These are phyloP conservation scores for Seriola aureovittata DNA, from an alignment of 2,113 vertebrate species.

Conservation along the genomic window DNA sequence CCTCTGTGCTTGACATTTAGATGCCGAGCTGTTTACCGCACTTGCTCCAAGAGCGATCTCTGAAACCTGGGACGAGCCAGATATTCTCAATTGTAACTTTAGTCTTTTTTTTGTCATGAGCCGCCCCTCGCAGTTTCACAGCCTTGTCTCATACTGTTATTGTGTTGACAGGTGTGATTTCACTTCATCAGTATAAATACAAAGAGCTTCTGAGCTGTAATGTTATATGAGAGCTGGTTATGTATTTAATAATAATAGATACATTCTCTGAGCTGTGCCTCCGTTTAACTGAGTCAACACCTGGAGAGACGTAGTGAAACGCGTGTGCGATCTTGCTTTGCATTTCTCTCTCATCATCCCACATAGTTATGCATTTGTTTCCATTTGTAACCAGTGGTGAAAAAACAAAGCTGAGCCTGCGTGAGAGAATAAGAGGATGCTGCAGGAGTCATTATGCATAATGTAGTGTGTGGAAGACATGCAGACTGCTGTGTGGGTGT, in stretches of 20 bases:
- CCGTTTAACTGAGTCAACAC: background rate
- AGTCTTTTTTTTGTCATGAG: background rate
- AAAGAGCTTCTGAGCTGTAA: background rate
- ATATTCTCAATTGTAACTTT: constrained; percentile 3
- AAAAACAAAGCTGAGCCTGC: background rate
- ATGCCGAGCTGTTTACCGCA: constrained; percentile 12
- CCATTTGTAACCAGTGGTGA: background rate
- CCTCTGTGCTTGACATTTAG: background rate
- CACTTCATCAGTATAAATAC: background rate
- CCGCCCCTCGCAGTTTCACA: background rate
- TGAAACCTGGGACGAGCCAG: background rate
- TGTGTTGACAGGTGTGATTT: background rate
- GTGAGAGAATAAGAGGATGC: background rate
- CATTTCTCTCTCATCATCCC: constrained; percentile 12
- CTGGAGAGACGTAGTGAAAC: background rate
- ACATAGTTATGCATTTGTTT: constrained; percentile 15
- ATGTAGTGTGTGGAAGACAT: background rate
- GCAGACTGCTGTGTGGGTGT: background rate
- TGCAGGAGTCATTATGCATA: background rate
- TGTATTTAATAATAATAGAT: background rate
- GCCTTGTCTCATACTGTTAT: background rate
- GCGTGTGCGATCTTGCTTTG: constrained; percentile 1
- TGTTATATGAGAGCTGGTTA: background rate
- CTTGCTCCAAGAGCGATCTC: background rate
- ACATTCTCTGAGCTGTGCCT: background rate